phyloP scores from a whole-genome alignment of 2,797 vertebrate species.

The Telmatherina bonti region DNA sequence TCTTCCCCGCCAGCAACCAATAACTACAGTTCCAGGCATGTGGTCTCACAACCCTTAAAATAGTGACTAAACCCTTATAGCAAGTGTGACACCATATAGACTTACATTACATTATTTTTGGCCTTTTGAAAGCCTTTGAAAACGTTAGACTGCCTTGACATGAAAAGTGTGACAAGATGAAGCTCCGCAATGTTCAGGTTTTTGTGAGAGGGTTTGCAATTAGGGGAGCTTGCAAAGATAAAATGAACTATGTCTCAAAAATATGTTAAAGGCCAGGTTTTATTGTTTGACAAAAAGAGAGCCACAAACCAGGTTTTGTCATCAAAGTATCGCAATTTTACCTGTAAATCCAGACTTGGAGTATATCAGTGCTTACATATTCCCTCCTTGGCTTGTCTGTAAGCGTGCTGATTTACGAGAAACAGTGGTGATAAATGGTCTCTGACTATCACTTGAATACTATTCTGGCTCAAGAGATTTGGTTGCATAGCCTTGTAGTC shows the following conservation, averaged over 20 bases:
- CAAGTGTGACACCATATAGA: not conserved
- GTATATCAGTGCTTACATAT: not conserved
- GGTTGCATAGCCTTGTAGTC: constrained; percentile 59
- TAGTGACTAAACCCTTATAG: not conserved
- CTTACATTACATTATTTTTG: not conserved
- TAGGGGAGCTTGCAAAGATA: not conserved
- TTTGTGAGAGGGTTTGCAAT: not conserved
- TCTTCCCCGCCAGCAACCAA: constrained; percentile 19
- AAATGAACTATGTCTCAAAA: no score
- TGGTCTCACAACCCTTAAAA: not conserved
- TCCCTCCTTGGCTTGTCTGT: constrained; percentile 12
- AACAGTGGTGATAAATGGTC: constrained; percentile 30
- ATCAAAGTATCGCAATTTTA: no score
- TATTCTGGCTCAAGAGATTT: constrained; percentile 69
- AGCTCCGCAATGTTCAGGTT: not conserved
- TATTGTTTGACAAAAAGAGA: constrained; percentile 4
- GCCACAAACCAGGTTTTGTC: not conserved
- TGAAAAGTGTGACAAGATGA: not conserved
- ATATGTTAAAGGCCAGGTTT: no score
- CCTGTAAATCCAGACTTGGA: not conserved
- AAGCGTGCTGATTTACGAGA: constrained; percentile 50
- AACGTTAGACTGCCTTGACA: not conserved
- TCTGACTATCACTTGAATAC: constrained; percentile 39
- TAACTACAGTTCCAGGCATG: constrained; percentile 9
- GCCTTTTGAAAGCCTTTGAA: not conserved